Percentiles rank a stretch among this genome's conserved stretches.
These are phyloP conservation scores for Turdus rufiventris DNA, from an alignment of 2,113 vertebrate genomes.

Conservation along the genomic window DNA sequence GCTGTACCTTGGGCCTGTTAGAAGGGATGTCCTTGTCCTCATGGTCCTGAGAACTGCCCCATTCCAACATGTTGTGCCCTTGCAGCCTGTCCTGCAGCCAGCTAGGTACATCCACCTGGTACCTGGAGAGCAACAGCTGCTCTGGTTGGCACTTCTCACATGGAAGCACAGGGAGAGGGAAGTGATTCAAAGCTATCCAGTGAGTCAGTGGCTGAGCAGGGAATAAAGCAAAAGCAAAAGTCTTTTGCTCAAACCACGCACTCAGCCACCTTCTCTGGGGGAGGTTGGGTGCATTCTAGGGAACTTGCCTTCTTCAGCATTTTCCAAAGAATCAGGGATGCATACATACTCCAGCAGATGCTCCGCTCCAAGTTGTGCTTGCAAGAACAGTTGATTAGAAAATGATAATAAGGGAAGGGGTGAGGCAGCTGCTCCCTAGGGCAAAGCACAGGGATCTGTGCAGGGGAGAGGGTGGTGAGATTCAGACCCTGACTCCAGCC, in stretches of 20 bases:
- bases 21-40: background rate
- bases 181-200: background rate
- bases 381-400: background rate
- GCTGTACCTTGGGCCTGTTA: background rate
- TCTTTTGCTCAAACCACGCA: background rate
- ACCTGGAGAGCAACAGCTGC: background rate
- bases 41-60: background rate
- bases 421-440: background rate
- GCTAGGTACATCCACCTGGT: rapidly evolving
- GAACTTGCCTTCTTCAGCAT: background rate
- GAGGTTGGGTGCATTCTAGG: background rate
- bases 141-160: background rate
- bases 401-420: background rate
- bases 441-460: background rate
- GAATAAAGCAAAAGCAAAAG: constrained; percentile 28
- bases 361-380: background rate
- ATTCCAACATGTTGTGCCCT: background rate
- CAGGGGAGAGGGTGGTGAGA: background rate
- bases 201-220: background rate
- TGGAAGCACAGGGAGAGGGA: background rate
- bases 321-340: background rate
- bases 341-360: background rate
- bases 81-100: background rate
- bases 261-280: background rate
- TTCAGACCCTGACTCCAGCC: background rate